These are phyloP conservation scores for Aelia acuminata DNA, from an alignment of 2,888 invertebrate species.

Conservation along the genomic window DNA sequence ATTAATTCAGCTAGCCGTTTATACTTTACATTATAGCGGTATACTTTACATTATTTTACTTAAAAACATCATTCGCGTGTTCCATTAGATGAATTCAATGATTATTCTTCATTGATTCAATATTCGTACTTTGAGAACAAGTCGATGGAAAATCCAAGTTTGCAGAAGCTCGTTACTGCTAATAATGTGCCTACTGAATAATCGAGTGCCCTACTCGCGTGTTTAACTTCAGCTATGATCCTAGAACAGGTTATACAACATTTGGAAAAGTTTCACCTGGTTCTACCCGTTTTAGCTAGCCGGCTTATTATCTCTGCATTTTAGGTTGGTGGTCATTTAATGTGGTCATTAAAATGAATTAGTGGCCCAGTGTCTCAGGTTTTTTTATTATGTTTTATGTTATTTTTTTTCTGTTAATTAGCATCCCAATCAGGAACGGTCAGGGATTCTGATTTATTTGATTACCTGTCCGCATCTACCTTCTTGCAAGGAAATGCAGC, in stretches of 20 bases:
- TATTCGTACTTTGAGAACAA: not conserved
- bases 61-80: too few relatives aligned
- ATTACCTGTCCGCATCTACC: not conserved
- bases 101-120: slow-evolving; percentile 2
- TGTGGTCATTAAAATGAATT: slow-evolving; percentile 5
- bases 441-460: not conserved
- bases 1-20: too few relatives aligned
- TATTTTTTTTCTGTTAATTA: not conserved
- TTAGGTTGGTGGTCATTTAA: not conserved
- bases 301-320: not conserved
- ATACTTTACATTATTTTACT: too few relatives aligned
- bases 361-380: not conserved
- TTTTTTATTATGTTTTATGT: too few relatives aligned
- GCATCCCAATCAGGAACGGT: not conserved
- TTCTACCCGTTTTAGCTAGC: not conserved
- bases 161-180: slow-evolving; percentile 1
- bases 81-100: too few relatives aligned
- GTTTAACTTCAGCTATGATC: not conserved
- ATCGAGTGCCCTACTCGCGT: not conserved
- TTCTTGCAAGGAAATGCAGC: not conserved
- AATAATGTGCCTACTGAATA: not conserved
- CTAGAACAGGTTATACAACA: slow-evolving; percentile 39
- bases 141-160: not conserved
- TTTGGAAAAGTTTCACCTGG: slow-evolving; percentile 24
- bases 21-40: too few relatives aligned